Evolutionary conservation across 2,113 vertebrate genomes (phyloP).

Genomic region (Pandion haliaetus): DNA sequence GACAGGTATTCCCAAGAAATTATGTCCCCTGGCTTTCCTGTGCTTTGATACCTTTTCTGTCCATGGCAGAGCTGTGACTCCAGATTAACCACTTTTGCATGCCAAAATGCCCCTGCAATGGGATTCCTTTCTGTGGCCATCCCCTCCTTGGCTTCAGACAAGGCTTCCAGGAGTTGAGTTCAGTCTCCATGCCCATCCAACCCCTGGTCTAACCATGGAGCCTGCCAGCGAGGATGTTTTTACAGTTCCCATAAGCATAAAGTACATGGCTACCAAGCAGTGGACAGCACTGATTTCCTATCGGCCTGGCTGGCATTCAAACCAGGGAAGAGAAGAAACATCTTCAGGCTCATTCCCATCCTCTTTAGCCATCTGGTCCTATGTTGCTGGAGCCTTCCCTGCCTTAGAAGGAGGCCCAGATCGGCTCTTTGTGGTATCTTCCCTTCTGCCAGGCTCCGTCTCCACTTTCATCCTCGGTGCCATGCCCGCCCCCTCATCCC

Average conservation of each 20-base stretch:
- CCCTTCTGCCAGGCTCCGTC: slow-evolving; percentile 15
- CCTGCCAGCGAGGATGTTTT: neutral
- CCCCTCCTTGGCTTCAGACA: neutral
- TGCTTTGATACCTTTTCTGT: neutral
- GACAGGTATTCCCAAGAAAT: neutral
- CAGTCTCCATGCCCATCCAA: neutral
- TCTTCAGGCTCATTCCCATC: slow-evolving; percentile 27
- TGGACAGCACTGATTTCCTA: neutral
- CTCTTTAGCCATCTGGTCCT: neutral
- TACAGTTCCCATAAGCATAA: neutral
- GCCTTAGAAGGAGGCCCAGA: neutral
- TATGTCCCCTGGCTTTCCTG: neutral
- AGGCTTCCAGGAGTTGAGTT: neutral
- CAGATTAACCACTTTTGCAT: neutral
- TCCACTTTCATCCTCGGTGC: slow-evolving; percentile 25
- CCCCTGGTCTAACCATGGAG: neutral
- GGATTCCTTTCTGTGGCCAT: neutral
- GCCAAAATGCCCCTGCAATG: neutral
- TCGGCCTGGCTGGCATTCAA: neutral
- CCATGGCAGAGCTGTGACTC: neutral
- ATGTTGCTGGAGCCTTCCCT: neutral
- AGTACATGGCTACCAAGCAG: neutral
- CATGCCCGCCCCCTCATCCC: slow-evolving; percentile 2
- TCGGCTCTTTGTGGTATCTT: slow-evolving; percentile 16
- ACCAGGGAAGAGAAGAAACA: neutral